Percentiles rank a stretch among this genome's conserved stretches.
phyloP scores from a whole-genome alignment of 2,797 vertebrate species.

The Xiphorhynchus erythropygius region DNA sequence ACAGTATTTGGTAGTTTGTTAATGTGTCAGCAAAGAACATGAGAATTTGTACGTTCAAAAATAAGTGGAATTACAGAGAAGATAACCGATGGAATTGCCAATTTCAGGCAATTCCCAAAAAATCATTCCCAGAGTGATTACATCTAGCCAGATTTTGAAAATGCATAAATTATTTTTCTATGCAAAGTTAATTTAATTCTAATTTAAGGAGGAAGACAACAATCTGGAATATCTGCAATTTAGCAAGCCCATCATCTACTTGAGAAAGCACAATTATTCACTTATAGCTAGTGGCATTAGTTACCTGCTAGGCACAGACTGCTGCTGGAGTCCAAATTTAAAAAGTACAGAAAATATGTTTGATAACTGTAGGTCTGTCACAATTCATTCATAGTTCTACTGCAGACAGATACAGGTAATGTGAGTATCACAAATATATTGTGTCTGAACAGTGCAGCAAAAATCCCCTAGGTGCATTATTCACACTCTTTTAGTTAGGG shows the following conservation, averaged over 20 bases:
- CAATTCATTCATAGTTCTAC: background rate
- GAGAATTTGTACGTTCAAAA: background rate
- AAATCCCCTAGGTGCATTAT: background rate
- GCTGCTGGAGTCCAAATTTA: background rate
- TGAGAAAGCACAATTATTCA: background rate
- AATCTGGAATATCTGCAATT: background rate
- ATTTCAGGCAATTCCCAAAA: background rate
- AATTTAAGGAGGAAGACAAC: background rate
- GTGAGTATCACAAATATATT: background rate
- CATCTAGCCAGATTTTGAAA: background rate
- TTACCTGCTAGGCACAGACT: background rate
- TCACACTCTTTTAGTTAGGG: background rate
- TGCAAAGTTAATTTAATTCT: background rate
- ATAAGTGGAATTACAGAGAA: background rate
- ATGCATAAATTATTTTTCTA: background rate
- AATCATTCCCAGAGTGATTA: background rate
- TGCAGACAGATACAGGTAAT: background rate
- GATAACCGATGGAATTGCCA: background rate
- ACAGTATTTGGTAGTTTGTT: background rate
- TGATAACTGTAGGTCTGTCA: background rate
- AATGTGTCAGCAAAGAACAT: background rate
- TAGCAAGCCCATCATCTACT: background rate
- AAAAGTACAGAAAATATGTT: background rate
- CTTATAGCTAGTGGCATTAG: background rate
- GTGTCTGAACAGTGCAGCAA: background rate